Evolutionary conservation across 2,797 vertebrate genomes (phyloP).

Genomic region (Phataginus tetradactyla): DNA sequence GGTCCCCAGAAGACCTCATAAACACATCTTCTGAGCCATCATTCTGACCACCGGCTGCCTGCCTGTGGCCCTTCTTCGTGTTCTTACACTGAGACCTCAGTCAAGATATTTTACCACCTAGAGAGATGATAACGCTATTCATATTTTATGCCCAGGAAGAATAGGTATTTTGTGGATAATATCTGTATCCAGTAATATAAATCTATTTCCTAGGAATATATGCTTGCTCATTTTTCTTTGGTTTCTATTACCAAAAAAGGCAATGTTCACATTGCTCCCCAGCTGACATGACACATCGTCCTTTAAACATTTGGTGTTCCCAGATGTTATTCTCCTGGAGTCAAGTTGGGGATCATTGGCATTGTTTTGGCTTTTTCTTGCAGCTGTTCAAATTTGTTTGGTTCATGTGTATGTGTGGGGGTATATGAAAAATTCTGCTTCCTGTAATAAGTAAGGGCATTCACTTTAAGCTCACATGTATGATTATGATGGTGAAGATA

Average conservation of each 20-base stretch:
- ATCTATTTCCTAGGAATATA: background rate
- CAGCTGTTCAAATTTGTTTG: background rate
- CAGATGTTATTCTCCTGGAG: fast-evolving
- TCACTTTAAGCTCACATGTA: background rate
- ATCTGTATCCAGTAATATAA: background rate
- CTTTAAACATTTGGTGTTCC: background rate
- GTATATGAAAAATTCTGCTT: background rate
- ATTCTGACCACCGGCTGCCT: background rate
- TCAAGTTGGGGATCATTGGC: background rate
- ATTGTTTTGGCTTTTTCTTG: background rate
- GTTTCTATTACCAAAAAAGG: background rate
- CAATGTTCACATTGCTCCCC: background rate
- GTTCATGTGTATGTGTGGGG: background rate
- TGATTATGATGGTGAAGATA: background rate
- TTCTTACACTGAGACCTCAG: background rate
- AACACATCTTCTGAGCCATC: background rate
- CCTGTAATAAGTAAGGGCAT: background rate
- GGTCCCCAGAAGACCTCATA: background rate
- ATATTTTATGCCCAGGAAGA: background rate
- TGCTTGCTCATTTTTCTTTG: background rate
- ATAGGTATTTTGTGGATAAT: background rate
- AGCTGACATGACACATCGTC: fast-evolving
- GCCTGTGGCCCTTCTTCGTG: background rate
- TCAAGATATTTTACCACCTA: too few relatives aligned
- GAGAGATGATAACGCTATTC: background rate